Base-by-base conservation (phyloP, 1,140 invertebrate species). In the Phortica variegata region DNA sequence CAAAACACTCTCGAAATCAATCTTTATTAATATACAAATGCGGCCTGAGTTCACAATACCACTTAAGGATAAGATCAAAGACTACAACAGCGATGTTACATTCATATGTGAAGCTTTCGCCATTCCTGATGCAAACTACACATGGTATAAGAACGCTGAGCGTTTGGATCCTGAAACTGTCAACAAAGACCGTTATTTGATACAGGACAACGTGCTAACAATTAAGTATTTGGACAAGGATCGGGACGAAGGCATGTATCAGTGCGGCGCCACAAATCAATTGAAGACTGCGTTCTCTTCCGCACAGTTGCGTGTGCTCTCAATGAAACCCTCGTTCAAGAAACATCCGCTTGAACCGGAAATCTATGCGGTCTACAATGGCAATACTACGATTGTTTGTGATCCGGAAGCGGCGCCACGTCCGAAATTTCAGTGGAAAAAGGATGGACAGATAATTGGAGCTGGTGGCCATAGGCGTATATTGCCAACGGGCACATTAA, bases 31-130 rank as follows among this genome's bases (percentile, higher is more conserved):
- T 59, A 89, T 96, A 37, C 91, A 94, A 84, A 92, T 93, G 49
- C 85, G 87, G 49, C 95, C 95, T 3, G 91, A 91, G 68, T 97
- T 97, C 61, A 94, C 92, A 0, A 94, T 95, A 55, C 91, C 91
- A 1, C 74, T 98, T 0, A 79, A 82, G 20, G 87, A 97, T 73
- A 90, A 93, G 75, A 90, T 96, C 60, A 84, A 95, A 66, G 94
- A 97, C 66, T 87, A 87, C 55, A 84, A 85, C 62, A 85, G 84
- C 50, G 85, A 92, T 59, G 75, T 98, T 2, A 88, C 87, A 0
- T 97, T 94, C 89, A 91, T 88, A 26, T 98, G 95, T 79, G 93
- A 97, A 80, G 93, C 94, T 1, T 93, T 94, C 80, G 93, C 93
- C 10, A 91, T 95, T 60, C 95, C 95, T 3, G 92, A 95, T 77